Evolutionary conservation across 2,113 vertebrate genomes (phyloP).

Genomic region (Chinchilla lanigera): DNA sequence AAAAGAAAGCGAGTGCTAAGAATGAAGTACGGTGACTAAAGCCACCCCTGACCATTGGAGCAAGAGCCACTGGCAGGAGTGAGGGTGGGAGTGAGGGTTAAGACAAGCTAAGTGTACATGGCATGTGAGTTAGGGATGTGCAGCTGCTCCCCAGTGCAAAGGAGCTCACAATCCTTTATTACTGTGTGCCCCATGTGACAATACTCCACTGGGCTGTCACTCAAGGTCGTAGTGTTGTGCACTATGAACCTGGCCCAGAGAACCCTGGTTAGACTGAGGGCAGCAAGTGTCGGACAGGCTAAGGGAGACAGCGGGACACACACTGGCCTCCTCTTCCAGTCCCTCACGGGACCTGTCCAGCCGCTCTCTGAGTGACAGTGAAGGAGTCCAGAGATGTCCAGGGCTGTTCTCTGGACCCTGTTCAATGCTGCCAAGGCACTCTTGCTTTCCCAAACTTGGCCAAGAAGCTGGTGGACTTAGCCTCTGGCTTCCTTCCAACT

Average conservation of each 20-base stretch:
- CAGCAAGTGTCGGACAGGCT: background rate
- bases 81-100: too few relatives aligned
- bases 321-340: background rate
- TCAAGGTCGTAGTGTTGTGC: background rate
- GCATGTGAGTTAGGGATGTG: fast-evolving
- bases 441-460: background rate
- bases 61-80: background rate
- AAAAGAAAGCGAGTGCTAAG: too few relatives aligned
- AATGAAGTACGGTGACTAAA: background rate
- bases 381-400: background rate
- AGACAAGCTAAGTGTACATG: background rate
- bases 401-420: background rate
- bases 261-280: background rate
- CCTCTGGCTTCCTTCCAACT: background rate
- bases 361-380: background rate
- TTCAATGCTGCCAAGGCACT: too few relatives aligned
- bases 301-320: background rate
- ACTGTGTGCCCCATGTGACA: fast-evolving
- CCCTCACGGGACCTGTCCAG: background rate
- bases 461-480: background rate
- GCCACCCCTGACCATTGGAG: background rate
- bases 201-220: fast-evolving
- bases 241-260: background rate
- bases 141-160: fast-evolving
- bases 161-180: fast-evolving